Conservation (phyloP, 2,797 vertebrate species). For the Australoheros facetus region DNA sequence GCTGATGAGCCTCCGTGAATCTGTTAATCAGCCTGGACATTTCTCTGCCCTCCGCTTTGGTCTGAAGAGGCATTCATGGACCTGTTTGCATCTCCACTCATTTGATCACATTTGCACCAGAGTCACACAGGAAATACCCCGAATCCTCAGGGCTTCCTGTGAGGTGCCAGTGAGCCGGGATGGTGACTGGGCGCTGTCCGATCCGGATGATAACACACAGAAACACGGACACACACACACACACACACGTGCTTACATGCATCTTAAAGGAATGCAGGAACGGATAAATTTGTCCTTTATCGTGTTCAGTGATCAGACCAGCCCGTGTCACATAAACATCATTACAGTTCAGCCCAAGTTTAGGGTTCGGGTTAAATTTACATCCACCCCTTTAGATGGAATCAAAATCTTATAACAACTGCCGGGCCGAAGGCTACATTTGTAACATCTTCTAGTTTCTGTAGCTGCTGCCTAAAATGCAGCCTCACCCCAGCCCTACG, state of each 20-base stretch:
- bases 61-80: background rate
- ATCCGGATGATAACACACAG: constrained; percentile 42
- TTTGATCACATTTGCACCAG: constrained; percentile 12
- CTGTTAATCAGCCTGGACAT: background rate
- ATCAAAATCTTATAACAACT: background rate
- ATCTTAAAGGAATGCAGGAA: constrained; percentile 31
- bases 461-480: background rate
- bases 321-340: constrained; percentile 41
- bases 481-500: background rate
- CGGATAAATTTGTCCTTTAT: constrained; percentile 6
- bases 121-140: constrained; percentile 70
- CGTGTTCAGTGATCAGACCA: constrained; percentile 20
- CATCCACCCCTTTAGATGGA: background rate
- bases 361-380: background rate
- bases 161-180: constrained; percentile 71
- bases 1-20: background rate
- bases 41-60: background rate
- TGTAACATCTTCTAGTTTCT: background rate
- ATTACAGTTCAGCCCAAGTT: constrained; percentile 30
- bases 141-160: constrained; percentile 74
- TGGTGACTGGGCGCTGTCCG: constrained; percentile 62
- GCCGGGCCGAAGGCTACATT: background rate
- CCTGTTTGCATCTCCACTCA: background rate
- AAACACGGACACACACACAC: background rate
- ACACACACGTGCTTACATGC: background rate